Evolutionary conservation across 2,888 invertebrate genomes (phyloP), one percentile per base, ranked within the genome.

Genomic region (Eilema depressum): DNA sequence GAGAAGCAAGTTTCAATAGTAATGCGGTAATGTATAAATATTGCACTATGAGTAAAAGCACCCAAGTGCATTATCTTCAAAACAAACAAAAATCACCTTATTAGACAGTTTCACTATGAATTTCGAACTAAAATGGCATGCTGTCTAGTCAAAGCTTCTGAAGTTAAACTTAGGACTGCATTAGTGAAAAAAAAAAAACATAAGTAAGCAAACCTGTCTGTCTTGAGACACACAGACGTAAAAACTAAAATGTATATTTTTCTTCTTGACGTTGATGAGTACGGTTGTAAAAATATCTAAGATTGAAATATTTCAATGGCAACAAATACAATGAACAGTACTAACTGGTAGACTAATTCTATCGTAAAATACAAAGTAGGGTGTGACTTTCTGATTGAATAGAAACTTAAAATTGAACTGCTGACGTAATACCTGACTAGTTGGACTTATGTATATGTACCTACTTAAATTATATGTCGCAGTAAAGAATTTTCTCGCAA

Each of bases 161-260:
- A 33, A 61, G 71, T 69, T 69, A 68, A 79, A 74, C 63, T 73
- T 76, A 73, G 66, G 75, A 74, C 77, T 75, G 74, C 75, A 73
- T 78, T 80, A 74, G 79, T 75, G 76, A 75, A 69, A 70, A 73
- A 70, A 73, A 70, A 67, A 73, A 77, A 79, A 76, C 75, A 72
- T 66, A 71, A 73, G 17, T 47, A 68, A 68, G 74, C 68, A 76
- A 82, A 84, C 79, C 75, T 75, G 80, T 85, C 78, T 74, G 71
- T 70, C 67, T 63, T 75, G 74, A 73, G 77, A 86, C 85, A 82
- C 68, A 85, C 78, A 4, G 77, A 63, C n/a, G 5, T 23, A 60
- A 60, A 63, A 25, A 37, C 12, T 17, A 17, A 28, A 65, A 71
- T 65, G 37, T 26, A 63, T 25, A 66, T 59, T 33, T 59, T 59